A percentile compares a stretch with the other conserved stretches of the same genome.
phyloP scores from a whole-genome alignment of 2,888 invertebrate species.

The Marasmarcha lunaedactyla region DNA sequence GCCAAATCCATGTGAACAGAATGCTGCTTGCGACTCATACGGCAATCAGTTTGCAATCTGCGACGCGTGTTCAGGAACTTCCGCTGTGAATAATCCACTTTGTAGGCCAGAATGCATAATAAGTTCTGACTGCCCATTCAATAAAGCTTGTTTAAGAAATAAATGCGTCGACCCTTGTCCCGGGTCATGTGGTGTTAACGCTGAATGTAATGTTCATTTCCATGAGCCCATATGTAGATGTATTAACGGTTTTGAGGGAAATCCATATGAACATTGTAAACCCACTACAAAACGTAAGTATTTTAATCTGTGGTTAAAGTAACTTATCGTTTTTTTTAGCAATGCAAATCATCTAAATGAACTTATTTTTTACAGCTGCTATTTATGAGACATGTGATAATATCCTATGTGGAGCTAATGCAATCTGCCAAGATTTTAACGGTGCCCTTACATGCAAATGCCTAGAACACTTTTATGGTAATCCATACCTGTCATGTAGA shows the following conservation, averaged over 20 bases:
- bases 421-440: conserved; percentile 74
- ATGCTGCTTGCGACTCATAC: conserved; percentile 76
- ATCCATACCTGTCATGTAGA: conserved; percentile 81
- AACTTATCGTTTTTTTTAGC: background rate
- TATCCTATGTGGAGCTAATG: conserved; percentile 80
- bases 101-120: conserved; percentile 88
- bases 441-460: conserved; percentile 80
- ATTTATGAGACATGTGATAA: conserved; percentile 73
- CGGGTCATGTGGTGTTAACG: conserved; percentile 82
- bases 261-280: conserved; percentile 83
- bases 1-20: conserved; percentile 82
- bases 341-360: background rate
- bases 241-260: conserved; percentile 75
- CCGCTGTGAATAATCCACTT: conserved; percentile 75
- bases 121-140: conserved; percentile 83
- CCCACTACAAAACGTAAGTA: conserved; percentile 66
- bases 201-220: conserved; percentile 76
- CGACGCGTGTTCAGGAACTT: conserved; percentile 79
- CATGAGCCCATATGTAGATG: conserved; percentile 82
- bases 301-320: background rate
- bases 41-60: conserved; percentile 83
- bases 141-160: conserved; percentile 80
- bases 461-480: conserved; percentile 80
- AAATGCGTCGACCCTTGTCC: conserved; percentile 83
- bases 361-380: conserved; percentile 40